These are phyloP conservation scores for Acanthornis magna DNA, from an alignment of 2,797 vertebrate genomes.

Conservation along the genomic window DNA sequence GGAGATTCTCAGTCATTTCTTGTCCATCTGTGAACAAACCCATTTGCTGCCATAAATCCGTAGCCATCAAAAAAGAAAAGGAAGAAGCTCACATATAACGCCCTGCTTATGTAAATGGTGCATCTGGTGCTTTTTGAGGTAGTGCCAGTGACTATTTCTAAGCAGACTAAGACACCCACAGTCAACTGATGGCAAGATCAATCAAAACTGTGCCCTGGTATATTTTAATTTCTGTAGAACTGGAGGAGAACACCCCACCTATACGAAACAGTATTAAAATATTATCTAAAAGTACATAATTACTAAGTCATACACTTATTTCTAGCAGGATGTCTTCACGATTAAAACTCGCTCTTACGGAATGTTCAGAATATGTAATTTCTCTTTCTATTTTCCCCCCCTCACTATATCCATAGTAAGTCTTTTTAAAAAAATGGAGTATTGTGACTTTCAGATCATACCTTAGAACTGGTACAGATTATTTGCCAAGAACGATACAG, in stretches of 20 bases:
- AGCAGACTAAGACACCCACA: background rate
- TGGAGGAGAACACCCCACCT: background rate
- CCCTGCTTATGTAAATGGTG: slow-evolving; percentile 19
- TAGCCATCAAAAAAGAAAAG: background rate
- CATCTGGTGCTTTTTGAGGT: slow-evolving; percentile 19
- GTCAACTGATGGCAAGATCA: background rate
- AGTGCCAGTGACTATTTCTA: slow-evolving; percentile 23
- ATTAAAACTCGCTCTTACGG: background rate
- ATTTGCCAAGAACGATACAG: background rate
- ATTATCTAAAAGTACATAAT: background rate
- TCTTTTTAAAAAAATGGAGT: rapidly evolving
- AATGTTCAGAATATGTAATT: background rate
- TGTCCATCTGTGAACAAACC: slow-evolving; percentile 2
- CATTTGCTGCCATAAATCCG: background rate
- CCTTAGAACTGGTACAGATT: background rate
- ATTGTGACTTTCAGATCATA: background rate
- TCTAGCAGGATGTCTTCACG: background rate
- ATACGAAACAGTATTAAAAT: background rate
- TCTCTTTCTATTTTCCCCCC: rapidly evolving
- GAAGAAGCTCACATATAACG: background rate
- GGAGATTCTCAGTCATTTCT: background rate
- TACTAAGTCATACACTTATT: background rate
- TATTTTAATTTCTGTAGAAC: background rate
- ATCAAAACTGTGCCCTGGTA: background rate
- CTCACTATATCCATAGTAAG: background rate